A percentile compares a stretch with the other conserved stretches of the same genome.
Evolutionary conservation across 2,888 invertebrate genomes (phyloP).

Genomic region (Sphaerophoria rueppellii): DNA sequence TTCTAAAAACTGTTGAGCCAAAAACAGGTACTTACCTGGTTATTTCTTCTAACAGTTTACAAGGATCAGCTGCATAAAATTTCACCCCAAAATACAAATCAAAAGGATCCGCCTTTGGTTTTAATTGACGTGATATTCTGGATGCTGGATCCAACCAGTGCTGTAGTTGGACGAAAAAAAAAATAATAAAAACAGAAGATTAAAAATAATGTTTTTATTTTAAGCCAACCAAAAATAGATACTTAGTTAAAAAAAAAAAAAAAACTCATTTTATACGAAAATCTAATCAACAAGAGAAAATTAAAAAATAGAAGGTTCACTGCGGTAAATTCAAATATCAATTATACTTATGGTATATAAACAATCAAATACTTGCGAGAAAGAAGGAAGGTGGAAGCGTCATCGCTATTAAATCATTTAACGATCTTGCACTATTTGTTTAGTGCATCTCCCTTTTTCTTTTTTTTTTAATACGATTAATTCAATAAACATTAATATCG

Average conservation of each 20-base stretch:
- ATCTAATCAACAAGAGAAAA: too few relatives aligned
- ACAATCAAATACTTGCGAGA: too few relatives aligned
- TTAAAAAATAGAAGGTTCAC: too few relatives aligned
- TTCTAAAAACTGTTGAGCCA: not conserved
- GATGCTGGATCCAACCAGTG: constrained; percentile 97
- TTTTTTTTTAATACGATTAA: too few relatives aligned
- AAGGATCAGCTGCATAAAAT: constrained; percentile 98
- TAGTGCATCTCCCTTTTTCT: too few relatives aligned
- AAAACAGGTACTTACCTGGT: constrained; percentile 87
- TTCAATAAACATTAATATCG: too few relatives aligned
- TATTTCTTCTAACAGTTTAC: constrained; percentile 97
- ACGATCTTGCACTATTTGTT: too few relatives aligned
- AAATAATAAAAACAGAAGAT: constrained; percentile 17
- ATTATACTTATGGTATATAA: too few relatives aligned
- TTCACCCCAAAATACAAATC: constrained; percentile 98
- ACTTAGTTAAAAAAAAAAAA: constrained; percentile 39
- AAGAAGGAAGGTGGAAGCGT: too few relatives aligned
- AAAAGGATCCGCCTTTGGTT: constrained; percentile 87
- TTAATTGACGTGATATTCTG: constrained; percentile 93
- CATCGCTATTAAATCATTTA: too few relatives aligned
- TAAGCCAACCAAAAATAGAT: constrained; percentile 1
- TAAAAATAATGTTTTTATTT: constrained; percentile 13
- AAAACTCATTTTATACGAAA: too few relatives aligned
- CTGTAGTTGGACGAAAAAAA: constrained; percentile 83
- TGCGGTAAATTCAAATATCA: too few relatives aligned